Base-by-base conservation (phyloP, 30 jellyfish, hydroid and myxozoan species). In the Chrysaora quinquecirrha region DNA sequence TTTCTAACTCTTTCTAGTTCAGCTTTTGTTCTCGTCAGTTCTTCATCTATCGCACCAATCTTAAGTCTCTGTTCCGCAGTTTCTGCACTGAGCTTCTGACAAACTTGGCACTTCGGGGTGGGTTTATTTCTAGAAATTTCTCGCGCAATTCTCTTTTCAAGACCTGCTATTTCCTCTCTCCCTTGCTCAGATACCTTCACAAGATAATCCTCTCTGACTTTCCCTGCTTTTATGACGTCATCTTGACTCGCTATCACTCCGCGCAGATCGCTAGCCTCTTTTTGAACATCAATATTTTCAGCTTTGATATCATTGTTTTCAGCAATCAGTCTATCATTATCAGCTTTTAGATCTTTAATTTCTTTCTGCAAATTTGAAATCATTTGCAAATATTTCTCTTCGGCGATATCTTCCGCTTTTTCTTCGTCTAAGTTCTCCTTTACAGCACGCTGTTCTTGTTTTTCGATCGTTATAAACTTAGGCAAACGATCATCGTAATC, bases 131-230 rank as follows among this genome's bases (percentile, higher is more conserved):
- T 25, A 11, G 30, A 23, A 38, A 11, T 34, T 21, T 19, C 31
- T 47, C 10, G n/a, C 7, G 30, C 81, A 7, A 78, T 52, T 47
- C 62, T 43, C 82, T 70, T 70, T 20, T 66, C 89, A 48, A 80
- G 47, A 2, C 11, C 77, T 68, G 75, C 70, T 10, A 33, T 21
- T 29, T 68, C 78, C 2, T 31, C 43, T 3, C 47, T 20, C 52
- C 34, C 50, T 30, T 68, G 52, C 20, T 81, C 71, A 27, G n/a
- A 48, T 31, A 28, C 70, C 14, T 82, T 33, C 14, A 82, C 70
- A 30, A 82, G 85, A 48, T 60, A 68, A 0, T 52, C 65, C 33
- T 82, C 92, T 30, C 84, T 52, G 25, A 30, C 80, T 46, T 68
- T 62, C 30, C 85, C 71, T 20, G 92, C 92, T 22, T 12, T 16